Evolutionary conservation across 2,113 vertebrate genomes (phyloP).

Genomic region (Strix aluco): DNA sequence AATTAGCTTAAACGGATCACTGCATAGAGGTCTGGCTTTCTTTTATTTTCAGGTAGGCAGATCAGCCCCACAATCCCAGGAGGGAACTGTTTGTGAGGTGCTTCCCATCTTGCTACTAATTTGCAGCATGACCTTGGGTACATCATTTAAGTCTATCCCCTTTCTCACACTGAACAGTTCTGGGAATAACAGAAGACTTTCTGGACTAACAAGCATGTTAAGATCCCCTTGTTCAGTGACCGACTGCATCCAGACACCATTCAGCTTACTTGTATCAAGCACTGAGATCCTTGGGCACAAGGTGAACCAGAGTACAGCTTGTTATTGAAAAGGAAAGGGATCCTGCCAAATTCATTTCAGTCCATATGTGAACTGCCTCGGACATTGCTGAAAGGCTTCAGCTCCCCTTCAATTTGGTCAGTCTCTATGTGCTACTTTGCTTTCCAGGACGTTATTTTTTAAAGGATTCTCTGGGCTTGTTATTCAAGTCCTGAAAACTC

Average conservation of each 20-base stretch:
- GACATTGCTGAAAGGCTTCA: background rate
- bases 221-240: background rate
- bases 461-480: background rate
- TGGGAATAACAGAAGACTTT: background rate
- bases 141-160: background rate
- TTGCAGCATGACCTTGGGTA: background rate
- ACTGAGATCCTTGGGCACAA: background rate
- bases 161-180: background rate
- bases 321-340: fast-evolving
- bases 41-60: background rate
- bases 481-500: background rate
- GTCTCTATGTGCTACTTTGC: background rate
- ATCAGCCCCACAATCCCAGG: fast-evolving
- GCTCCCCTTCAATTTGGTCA: background rate
- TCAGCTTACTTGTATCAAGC: background rate
- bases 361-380: background rate
- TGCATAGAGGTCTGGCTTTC: background rate
- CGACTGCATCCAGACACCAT: background rate
- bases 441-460: background rate
- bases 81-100: background rate
- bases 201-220: background rate
- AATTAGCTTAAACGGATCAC: background rate
- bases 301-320: background rate
- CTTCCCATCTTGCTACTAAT: background rate
- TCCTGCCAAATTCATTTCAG: background rate